Evolutionary conservation across 2,797 vertebrate genomes (phyloP).

Genomic region (Monodelphis domestica): DNA sequence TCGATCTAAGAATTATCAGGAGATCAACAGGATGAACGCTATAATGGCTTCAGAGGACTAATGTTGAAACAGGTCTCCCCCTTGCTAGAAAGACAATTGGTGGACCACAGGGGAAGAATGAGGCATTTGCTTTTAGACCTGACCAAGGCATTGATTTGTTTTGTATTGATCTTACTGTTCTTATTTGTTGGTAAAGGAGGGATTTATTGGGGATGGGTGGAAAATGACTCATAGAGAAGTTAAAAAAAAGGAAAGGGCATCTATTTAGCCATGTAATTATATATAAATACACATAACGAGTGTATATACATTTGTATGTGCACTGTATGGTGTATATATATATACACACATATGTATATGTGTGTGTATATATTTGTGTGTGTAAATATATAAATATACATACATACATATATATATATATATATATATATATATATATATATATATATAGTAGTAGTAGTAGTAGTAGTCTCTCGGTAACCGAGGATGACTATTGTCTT

Average conservation of each 20-base stretch:
- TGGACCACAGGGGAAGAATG: background rate
- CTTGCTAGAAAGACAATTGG: too few species aligned
- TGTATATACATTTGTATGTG: background rate
- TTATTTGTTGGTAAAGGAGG: background rate
- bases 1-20: background rate
- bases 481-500: too few species aligned
- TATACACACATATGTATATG: too few species aligned
- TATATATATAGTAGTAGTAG: too few species aligned
- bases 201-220: background rate
- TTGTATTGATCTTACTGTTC: background rate
- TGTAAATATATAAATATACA: too few species aligned
- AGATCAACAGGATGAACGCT: fast-evolving
- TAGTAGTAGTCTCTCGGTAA: too few species aligned
- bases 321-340: too few species aligned
- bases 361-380: too few species aligned
- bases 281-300: background rate
- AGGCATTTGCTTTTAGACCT: background rate
- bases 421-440: too few species aligned
- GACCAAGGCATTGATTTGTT: background rate
- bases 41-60: background rate
- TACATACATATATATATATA: too few species aligned
- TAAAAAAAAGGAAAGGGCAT: background rate
- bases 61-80: background rate
- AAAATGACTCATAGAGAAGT: background rate
- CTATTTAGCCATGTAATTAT: background rate